Percentiles rank a stretch among this genome's conserved stretches.
Evolutionary conservation across 2,888 invertebrate species (phyloP).

Genomic region (Yponomeuta plumbellus): DNA sequence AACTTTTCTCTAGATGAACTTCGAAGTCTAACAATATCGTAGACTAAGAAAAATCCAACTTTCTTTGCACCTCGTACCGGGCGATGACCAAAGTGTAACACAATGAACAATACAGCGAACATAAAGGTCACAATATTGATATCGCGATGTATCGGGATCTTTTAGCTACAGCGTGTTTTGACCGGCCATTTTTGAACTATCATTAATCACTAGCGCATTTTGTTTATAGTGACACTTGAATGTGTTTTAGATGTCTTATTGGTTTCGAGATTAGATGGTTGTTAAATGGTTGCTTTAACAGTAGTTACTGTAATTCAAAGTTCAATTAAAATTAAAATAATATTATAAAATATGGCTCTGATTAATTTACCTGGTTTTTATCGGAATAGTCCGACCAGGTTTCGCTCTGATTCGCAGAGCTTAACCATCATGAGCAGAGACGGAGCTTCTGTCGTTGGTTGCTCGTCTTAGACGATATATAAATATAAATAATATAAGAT

Average conservation of each 20-base stretch:
- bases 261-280: not conserved
- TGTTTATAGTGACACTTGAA: constrained; percentile 12
- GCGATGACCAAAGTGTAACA: constrained; percentile 64
- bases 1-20: no score
- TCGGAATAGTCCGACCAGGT: no score
- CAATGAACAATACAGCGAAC: constrained; percentile 69
- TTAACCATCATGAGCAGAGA: no score
- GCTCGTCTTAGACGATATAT: no score
- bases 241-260: constrained; percentile 6
- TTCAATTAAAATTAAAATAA: no score
- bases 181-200: not conserved
- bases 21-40: no score
- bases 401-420: no score
- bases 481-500: no score
- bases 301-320: not conserved
- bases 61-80: constrained; percentile 39
- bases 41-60: not conserved
- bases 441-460: no score
- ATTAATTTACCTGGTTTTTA: no score
- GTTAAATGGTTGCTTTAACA: not conserved
- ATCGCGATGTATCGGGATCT: constrained; percentile 41
- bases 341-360: no score
- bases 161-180: constrained; percentile 38
- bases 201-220: constrained; percentile 16
- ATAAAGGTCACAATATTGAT: constrained; percentile 72